Base-by-base conservation (phyloP, 2,888 invertebrate genomes). In the Spialia ferax region DNA sequence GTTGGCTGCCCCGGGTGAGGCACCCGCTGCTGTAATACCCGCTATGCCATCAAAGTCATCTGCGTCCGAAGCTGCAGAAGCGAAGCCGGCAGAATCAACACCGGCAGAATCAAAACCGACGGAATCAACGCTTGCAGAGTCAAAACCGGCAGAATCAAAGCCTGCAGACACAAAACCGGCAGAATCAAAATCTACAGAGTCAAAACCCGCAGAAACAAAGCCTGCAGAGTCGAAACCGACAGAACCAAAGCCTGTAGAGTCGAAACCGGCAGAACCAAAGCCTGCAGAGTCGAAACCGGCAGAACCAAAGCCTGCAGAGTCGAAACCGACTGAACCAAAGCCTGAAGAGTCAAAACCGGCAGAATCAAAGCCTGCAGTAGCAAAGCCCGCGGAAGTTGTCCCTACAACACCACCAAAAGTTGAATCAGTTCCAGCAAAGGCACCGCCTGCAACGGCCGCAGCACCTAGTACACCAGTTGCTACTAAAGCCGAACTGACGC, bases 401-500 rank as follows among this genome's bases (percentile, higher is more conserved):
- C 56, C 38, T 38, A n/a, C 13, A n/a, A 38, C 38, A n/a, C 38
- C 38, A 38, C n/a, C 69, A 23, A 73, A 71, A 77, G 48, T 64
- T 13, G 29, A 63, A 26, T 23, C 71, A 3, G n/a, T n/a, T 38
- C 7, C 72, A 18, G 62, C 59, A 48, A 22, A 62, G n/a, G 67
- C 69, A 35, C 42, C 71, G 64, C 20, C 65, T 38, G 68, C 68
- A 56, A 60, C 61, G 54, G 61, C 65, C 48, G 63, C 72, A 23
- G 56, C 66, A 29, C 42, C 64, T 50, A 45, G 55, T 68, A 66
- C 59, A 59, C 69, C 74, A 55, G 65, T 64, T 59, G 56, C 69
- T 52, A 68, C 75, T 45, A 69, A 73, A 55, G 57, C 74, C 42
- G 70, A 68, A 48, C 70, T 71, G 18, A 75, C 80, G 42, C 79